Base-by-base conservation (phyloP, 2,797 vertebrate genomes). In the Hyperoplus lanceolatus region DNA sequence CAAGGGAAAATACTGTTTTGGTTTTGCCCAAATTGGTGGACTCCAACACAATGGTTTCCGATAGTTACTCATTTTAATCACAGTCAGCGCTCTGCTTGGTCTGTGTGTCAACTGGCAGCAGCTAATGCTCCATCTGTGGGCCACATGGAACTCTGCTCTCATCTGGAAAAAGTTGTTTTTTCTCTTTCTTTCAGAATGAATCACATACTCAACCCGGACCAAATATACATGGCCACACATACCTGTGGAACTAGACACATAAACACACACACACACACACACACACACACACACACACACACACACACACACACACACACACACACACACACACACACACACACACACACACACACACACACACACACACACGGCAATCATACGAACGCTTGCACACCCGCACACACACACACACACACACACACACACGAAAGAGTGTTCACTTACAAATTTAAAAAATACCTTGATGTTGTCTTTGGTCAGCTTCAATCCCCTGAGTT, bases 41-140 rank as follows among this genome's bases (percentile, higher is more conserved):
- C 6, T 14, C n/a, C 4, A 0, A 11, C 14, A 12, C 53, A 58
- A 38, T 56, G 11, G 21, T 73, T 59, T 70, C 55, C 10, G 42
- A 11, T 39, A 38, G 11, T 51, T 42, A 46, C 79, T 60, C 16
- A 51, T 71, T 64, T 83, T 60, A 73, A 74, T 55, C 57, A 15
- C 57, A 68, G 4, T 60, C 58, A 56, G 41, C 68, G 81, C 63
- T 49, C 49, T 46, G 46, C 55, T 76, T 46, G 4, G 72, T 70
- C 59, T 81, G 49, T 79, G 79, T 83, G 74, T 75, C 39, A 56
- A 43, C 58, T 67, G 73, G 75, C 73, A 54, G 68, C 51, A 74
- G 65, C 59, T 72, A 63, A n/a, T 69, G 60, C 65, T 81, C 60
- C 90, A 92, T 92, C 88, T 93, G 92, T 65, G 86, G 65, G 53